Percentiles rank a stretch among this genome's conserved stretches.
phyloP scores from a whole-genome alignment of 2,888 invertebrate species.

The Stictocephala bisonia region DNA sequence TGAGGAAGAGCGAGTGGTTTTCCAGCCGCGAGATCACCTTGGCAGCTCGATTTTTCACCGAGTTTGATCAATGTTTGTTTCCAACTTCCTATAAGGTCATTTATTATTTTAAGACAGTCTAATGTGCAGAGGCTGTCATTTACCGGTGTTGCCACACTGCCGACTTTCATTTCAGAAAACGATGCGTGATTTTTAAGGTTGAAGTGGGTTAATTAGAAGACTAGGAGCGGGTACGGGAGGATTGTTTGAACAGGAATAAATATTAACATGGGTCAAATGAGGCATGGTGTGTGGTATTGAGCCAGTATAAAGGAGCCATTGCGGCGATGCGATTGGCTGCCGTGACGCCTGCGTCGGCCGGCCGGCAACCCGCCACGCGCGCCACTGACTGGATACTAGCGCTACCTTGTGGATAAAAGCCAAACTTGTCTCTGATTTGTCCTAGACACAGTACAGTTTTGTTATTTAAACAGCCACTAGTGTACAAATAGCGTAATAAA shows the following conservation, averaged over 20 bases:
- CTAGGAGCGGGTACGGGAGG: slow-evolving; percentile 27
- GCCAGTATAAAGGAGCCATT: slow-evolving; percentile 48
- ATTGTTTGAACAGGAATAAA: slow-evolving; percentile 51
- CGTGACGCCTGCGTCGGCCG: slow-evolving; percentile 37
- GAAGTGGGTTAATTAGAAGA: slow-evolving; percentile 49
- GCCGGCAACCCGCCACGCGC: slow-evolving; percentile 26
- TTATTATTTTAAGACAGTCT: too few species aligned
- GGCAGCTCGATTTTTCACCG: too few species aligned
- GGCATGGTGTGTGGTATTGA: slow-evolving; percentile 50
- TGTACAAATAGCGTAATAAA: too few species aligned
- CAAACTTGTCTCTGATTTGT: slow-evolving; percentile 26
- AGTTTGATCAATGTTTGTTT: slow-evolving; percentile 17
- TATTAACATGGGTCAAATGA: slow-evolving; percentile 52
- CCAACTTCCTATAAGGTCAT: too few species aligned
- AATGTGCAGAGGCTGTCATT: too few species aligned
- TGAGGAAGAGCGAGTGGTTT: too few species aligned
- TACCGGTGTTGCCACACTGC: slow-evolving; percentile 11
- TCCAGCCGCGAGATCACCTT: too few species aligned
- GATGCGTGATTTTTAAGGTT: slow-evolving; percentile 35
- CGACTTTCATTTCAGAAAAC: slow-evolving; percentile 21
- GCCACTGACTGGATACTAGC: slow-evolving; percentile 11
- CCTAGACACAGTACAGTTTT: too few species aligned
- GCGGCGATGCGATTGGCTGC: slow-evolving; percentile 44
- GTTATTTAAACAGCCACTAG: too few species aligned
- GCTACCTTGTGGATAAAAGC: slow-evolving; percentile 27